Evolutionary conservation across 2,797 vertebrate species (phyloP), one percentile per base, ranked within the genome.

Genomic region (Triplophysa bombifrons): DNA sequence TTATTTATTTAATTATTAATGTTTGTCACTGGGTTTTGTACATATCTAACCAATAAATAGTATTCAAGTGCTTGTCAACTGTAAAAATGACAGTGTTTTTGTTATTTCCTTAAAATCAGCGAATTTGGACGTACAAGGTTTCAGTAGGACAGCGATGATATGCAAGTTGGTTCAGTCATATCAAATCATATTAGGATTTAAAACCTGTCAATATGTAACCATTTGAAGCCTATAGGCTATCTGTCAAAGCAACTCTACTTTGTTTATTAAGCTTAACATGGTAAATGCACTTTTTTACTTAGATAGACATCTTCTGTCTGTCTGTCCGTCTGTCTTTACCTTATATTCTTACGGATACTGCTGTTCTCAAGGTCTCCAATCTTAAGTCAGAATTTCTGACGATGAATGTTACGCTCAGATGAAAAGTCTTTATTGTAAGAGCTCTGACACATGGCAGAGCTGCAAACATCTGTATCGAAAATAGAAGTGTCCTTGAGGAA

Each of bases 401-500:
- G 44, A 46, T 41, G 2, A 67, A 48, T 76, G 48, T 71, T 51
- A 8, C 51, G 34, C 22, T 60, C 19, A 27, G 69, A 67, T 74
- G 68, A 38, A 53, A 20, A 63, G 48, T 48, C 20, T 77, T 81
- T n/a, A 81, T 81, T 67, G 20, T 41, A 38, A 58, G 63, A 65
- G 17, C 61, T 82, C 27, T 55, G 41, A 44, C 46, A 68, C 64
- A 48, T 13, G 55, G 27, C 14, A 56, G 46, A 71, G 25, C 74
- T 73, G 46, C 72, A 75, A 79, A 77, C 61, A 84, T 72, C 60
- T 79, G 22, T 41, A 79, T 65, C 55, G 16, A 75, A 82, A 72
- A 72, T 71, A 74, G 71, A 72, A 27, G 41, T 38, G 76, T 69
- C 56, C 67, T 81, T 84, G 69, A 70, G 53, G 66, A 69, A 72